phyloP scores from a whole-genome alignment of 2,797 vertebrate genomes.

The Amazona ochrocephala region DNA sequence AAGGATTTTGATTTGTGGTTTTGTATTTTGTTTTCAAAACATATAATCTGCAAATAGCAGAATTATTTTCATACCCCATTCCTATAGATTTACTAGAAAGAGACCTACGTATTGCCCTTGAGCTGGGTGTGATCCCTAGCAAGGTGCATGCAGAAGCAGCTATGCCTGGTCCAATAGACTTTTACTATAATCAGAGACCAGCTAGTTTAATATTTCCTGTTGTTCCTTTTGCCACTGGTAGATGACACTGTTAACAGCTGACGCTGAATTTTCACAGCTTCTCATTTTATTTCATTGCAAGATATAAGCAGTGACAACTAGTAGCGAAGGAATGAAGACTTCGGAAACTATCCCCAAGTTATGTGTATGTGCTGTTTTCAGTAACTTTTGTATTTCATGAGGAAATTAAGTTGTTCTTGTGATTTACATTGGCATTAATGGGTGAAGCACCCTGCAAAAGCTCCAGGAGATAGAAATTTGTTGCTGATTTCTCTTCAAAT shows the following conservation, averaged over 20 bases:
- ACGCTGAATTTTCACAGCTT: not conserved
- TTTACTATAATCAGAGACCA: not conserved
- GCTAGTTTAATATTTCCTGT: not conserved
- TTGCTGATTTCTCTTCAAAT: not conserved
- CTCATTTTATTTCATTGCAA: not conserved
- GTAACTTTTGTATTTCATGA: not conserved
- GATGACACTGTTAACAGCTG: not conserved
- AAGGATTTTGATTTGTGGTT: constrained; percentile 3
- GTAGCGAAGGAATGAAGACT: not conserved
- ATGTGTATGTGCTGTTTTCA: not conserved
- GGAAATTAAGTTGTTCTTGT: not conserved
- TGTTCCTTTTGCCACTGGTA: not conserved
- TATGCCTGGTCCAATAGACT: fast-evolving
- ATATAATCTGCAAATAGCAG: not conserved
- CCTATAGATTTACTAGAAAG: not conserved
- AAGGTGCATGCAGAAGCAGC: not conserved
- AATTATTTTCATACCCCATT: not conserved
- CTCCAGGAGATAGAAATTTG: not conserved
- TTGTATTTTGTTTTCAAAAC: not conserved
- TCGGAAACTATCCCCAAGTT: not conserved
- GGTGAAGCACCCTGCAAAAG: not conserved
- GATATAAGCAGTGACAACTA: not conserved
- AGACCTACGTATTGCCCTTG: not conserved
- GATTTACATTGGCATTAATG: not conserved
- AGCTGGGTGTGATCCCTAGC: not conserved